Conservation (phyloP, 2,888 invertebrate genomes). For the Orchesella flavescens region DNA sequence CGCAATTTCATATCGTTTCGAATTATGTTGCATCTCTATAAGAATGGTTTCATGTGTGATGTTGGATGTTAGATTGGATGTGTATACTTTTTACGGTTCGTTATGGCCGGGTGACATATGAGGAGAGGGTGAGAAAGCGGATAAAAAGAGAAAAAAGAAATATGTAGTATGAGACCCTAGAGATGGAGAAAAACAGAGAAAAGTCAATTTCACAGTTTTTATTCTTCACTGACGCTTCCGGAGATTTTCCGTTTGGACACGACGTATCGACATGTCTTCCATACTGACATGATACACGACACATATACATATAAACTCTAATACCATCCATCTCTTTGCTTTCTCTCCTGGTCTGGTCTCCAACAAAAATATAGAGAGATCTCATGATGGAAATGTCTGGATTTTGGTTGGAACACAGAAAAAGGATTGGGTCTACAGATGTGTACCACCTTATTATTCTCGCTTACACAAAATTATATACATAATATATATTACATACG, state of each 20-base stretch:
- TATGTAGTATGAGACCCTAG: constrained; percentile 27
- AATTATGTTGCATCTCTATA: constrained; percentile 1
- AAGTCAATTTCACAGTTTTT: constrained; percentile 61
- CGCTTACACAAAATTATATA: too few species aligned
- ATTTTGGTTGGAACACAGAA: too few species aligned
- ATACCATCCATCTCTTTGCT: too few species aligned
- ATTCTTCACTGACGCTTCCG: constrained; percentile 21
- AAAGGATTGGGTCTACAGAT: too few species aligned
- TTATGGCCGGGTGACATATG: neutral
- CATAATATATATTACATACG: too few species aligned
- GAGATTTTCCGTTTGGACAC: constrained; percentile 35
- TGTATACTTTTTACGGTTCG: neutral
- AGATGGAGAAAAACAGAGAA: constrained; percentile 22
- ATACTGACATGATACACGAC: constrained; percentile 7
- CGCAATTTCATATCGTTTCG: neutral
- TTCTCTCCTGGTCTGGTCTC: too few species aligned
- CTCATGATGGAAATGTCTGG: too few species aligned
- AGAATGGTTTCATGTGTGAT: too few species aligned
- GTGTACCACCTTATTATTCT: too few species aligned
- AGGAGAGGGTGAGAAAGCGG: constrained; percentile 15
- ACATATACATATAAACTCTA: neutral
- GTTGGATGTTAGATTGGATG: neutral
- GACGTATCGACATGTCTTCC: constrained; percentile 1
- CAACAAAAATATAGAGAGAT: neutral
- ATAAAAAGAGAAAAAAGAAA: constrained; percentile 3